Base-by-base conservation (phyloP, 2,797 vertebrate species). In the Poecilia gillii region DNA sequence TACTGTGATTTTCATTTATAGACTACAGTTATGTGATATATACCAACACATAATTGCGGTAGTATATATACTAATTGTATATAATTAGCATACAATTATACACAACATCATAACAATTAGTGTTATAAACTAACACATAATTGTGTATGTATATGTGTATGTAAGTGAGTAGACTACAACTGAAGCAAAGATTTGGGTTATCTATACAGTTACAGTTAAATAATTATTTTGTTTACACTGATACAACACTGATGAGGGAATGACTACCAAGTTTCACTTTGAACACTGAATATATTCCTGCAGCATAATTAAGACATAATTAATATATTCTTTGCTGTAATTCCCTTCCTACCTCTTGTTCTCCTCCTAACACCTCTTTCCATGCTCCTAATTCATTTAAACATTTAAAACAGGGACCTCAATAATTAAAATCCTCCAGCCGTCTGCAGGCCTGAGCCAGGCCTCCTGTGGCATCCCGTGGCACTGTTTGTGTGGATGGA, bases 381-480 rank as follows among this genome's bases (percentile, higher is more conserved):
- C 84, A 45, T 46, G 81, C 89, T 75, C 79, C 31, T 87, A 86
- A 92, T 94, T 94, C 85, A 94, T 93, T 92, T 91, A 90, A 94
- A 93, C 91, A 90, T 94, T 91, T 92, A 91, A 94, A 92, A 89
- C 88, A 81, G 91, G 78, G 51, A 73, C 78, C 77, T 95, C 78
- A 78, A 93, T 95, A 94, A 95, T 96, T 94, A 85, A 95, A 91
- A 87, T 88, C 90, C 87, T 84, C 81, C 72, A 83, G 87, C 81
- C 6, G 83, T 76, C 87, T 86, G 89, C 77, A 85, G 90, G 87
- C 76, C 71, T 72, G 84, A 64, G 78, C 81, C 64, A 36, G 76
- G 85, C 87, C 89, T 90, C 90, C 80, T 36, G 84, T 49, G 71
- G 77, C 88, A 84, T 81, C 77, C 55, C 3, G 46, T 84, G 84